phyloP scores from a whole-genome alignment of 2,888 invertebrate species.

The Allygus modestus region DNA sequence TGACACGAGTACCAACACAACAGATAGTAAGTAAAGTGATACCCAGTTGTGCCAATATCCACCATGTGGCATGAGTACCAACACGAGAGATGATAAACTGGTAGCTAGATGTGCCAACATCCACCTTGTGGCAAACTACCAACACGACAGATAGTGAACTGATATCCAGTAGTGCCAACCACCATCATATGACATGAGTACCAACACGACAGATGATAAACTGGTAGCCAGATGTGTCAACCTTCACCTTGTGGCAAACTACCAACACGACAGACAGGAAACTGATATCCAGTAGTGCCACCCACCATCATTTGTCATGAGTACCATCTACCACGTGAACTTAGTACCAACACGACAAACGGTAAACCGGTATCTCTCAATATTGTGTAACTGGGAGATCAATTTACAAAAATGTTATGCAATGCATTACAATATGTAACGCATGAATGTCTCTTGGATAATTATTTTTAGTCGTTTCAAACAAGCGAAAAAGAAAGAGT shows the following conservation, averaged over 20 bases:
- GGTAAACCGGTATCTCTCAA: no score
- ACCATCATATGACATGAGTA: neutral
- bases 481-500: no score
- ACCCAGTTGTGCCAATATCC: neutral
- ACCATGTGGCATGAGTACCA: no score
- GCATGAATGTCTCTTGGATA: no score
- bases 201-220: no score
- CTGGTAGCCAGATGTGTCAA: slow-evolving; percentile 73
- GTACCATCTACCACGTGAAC: no score
- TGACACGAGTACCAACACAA: neutral
- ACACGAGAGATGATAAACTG: slow-evolving; percentile 72
- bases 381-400: no score
- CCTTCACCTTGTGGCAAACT: neutral
- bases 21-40: neutral
- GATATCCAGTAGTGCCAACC: neutral
- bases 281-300: neutral
- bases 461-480: no score
- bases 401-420: no score
- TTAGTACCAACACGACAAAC: no score
- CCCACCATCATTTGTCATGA: neutral
- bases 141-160: neutral
- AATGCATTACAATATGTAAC: no score
- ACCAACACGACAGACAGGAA: neutral
- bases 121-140: neutral
- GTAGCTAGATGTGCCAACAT: slow-evolving; percentile 79